phyloP scores from a whole-genome alignment of 2,888 invertebrate genomes.

The Desoria tigrina region DNA sequence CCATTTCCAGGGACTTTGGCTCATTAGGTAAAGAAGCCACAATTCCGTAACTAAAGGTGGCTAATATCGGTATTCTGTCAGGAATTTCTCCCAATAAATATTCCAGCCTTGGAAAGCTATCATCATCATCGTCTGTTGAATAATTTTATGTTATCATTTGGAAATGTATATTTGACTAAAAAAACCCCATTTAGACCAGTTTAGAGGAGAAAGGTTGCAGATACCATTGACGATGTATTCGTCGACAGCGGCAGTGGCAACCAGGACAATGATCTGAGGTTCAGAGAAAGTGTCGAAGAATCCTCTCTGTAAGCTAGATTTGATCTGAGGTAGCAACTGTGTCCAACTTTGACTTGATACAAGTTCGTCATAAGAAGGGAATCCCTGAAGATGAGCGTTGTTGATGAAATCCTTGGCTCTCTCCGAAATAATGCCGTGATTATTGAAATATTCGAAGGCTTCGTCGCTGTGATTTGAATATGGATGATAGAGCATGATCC shows the following conservation, averaged over 20 bases:
- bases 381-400: neutral
- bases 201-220: no score
- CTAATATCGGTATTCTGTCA: conserved; percentile 29
- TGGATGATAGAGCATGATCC: conserved; percentile 39
- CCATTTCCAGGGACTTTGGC: conserved; percentile 32
- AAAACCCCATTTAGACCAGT: neutral
- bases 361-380: neutral
- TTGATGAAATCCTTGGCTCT: conserved; percentile 29
- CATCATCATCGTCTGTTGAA: conserved; percentile 4
- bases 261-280: conserved; percentile 7
- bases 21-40: conserved; percentile 27
- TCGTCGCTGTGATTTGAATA: conserved; percentile 38
- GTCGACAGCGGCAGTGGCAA: conserved; percentile 9
- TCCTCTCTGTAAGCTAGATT: conserved; percentile 4
- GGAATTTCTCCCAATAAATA: conserved; percentile 10
- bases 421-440: conserved; percentile 21
- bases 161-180: neutral
- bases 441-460: conserved; percentile 46
- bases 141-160: neutral
- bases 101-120: conserved; percentile 11
- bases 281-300: conserved; percentile 26
- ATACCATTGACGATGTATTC: conserved; percentile 11
- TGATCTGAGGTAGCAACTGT: conserved; percentile 9
- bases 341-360: conserved; percentile 5
- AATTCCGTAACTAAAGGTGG: conserved; percentile 41